Evolutionary conservation across 92 coral and sea anemone species (phyloP).

Genomic region (Phymanthus crucifer): DNA sequence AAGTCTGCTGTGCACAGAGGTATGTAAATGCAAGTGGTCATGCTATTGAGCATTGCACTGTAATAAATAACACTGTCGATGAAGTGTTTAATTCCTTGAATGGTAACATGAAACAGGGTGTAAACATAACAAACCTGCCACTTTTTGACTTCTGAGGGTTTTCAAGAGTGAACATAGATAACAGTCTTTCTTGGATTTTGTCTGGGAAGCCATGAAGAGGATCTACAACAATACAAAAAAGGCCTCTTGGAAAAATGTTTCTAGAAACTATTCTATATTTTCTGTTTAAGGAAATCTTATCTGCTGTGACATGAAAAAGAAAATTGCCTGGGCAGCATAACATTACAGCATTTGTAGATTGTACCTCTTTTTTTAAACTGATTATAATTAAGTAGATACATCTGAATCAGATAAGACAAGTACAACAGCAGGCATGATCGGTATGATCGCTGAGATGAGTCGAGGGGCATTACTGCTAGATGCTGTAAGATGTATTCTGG

Average conservation of each 20-base stretch:
- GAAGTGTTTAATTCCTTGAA: too few relatives aligned
- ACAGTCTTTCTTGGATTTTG: conserved; percentile 57
- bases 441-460: conserved; percentile 53
- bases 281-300: too few relatives aligned
- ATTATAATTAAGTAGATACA: conserved; percentile 54
- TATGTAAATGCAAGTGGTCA: too few relatives aligned
- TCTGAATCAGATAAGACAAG: conserved; percentile 69
- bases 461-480: conserved; percentile 68
- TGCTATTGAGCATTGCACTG: too few relatives aligned
- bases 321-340: too few relatives aligned
- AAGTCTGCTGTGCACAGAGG: too few relatives aligned
- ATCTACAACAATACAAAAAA: conserved; percentile 51
- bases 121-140: conserved; percentile 17
- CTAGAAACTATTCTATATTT: not conserved
- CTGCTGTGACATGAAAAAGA: too few relatives aligned
- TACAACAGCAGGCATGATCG: conserved; percentile 80
- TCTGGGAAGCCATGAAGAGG: conserved; percentile 68
- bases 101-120: too few relatives aligned
- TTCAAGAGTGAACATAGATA: conserved; percentile 68
- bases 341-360: not conserved
- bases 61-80: too few relatives aligned
- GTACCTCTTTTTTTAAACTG: conserved; percentile 68
- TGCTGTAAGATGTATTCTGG: conserved; percentile 80
- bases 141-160: conserved; percentile 6
- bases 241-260: not conserved